Percentiles rank a stretch among this genome's conserved stretches.
Evolutionary conservation across 2,113 vertebrate genomes (phyloP).

Genomic region (Dinomys branickii): DNA sequence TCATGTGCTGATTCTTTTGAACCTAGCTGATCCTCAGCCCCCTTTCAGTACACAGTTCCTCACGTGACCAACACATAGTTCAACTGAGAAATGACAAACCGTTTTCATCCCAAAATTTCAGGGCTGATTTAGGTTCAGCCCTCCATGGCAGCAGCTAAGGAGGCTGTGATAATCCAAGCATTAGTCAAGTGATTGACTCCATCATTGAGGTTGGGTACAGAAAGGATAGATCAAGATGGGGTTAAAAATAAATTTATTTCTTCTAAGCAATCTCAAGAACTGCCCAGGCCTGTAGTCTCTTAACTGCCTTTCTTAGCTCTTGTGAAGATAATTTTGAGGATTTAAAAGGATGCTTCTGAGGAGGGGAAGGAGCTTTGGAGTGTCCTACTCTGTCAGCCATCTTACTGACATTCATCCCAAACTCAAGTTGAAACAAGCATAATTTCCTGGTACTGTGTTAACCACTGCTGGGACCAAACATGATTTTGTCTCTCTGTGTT

Average conservation of each 20-base stretch:
- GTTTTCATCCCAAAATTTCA: neutral
- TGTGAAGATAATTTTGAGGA: neutral
- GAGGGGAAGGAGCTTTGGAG: neutral
- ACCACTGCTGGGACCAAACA: neutral
- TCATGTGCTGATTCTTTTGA: neutral
- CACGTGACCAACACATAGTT: neutral
- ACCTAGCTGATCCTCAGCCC: neutral
- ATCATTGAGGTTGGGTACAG: neutral
- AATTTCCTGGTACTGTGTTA: neutral
- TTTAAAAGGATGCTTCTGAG: neutral
- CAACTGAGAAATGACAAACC: neutral
- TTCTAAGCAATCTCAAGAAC: neutral
- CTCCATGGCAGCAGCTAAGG: neutral
- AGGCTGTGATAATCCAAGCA: neutral
- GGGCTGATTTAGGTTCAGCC: neutral
- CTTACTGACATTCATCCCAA: neutral
- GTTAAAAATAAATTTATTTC: neutral
- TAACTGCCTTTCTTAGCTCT: neutral
- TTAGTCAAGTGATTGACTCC: neutral
- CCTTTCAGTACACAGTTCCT: neutral
- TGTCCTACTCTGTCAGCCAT: neutral
- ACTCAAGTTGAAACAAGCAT: neutral
- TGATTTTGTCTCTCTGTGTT: neutral
- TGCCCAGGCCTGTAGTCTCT: neutral
- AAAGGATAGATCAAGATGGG: neutral